Percentiles rank a stretch among this genome's conserved stretches.
Conservation (phyloP, 2,113 vertebrate species). For the Cyanoramphus novaezelandiae region DNA sequence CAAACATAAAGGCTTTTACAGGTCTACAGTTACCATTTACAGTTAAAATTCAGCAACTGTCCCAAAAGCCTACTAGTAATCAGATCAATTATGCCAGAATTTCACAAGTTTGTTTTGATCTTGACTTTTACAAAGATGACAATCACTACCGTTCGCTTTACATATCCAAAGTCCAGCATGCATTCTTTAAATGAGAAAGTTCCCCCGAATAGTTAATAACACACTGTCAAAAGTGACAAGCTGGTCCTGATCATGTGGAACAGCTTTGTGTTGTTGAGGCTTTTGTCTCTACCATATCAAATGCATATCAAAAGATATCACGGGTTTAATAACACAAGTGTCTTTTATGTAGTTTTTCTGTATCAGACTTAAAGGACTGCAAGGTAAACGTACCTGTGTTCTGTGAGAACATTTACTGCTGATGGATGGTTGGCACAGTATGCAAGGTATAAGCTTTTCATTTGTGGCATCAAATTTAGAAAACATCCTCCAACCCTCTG, state of each 20-base stretch:
- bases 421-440: conserved; percentile 98
- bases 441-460: conserved; percentile 88
- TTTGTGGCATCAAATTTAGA: conserved; percentile 92
- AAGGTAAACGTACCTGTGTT: conserved; percentile 83
- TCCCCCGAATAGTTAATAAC: not conserved
- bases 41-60: not conserved
- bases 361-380: not conserved
- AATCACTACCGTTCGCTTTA: not conserved
- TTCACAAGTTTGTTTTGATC: not conserved
- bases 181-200: not conserved
- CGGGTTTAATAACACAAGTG: not conserved
- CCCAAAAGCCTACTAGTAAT: not conserved
- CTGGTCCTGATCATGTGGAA: not conserved
- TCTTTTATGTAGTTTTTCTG: not conserved
- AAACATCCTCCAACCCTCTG: conserved; percentile 95
- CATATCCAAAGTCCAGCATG: not conserved
- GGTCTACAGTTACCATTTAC: not conserved
- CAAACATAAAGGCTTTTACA: not conserved
- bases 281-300: not conserved
- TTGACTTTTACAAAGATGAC: not conserved
- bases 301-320: not conserved
- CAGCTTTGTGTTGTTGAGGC: not conserved
- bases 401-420: conserved; percentile 93
- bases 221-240: not conserved
- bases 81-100: not conserved